These are phyloP conservation scores for Seladonia tumulorum DNA, from an alignment of 2,888 invertebrate species.

Conservation along the genomic window DNA sequence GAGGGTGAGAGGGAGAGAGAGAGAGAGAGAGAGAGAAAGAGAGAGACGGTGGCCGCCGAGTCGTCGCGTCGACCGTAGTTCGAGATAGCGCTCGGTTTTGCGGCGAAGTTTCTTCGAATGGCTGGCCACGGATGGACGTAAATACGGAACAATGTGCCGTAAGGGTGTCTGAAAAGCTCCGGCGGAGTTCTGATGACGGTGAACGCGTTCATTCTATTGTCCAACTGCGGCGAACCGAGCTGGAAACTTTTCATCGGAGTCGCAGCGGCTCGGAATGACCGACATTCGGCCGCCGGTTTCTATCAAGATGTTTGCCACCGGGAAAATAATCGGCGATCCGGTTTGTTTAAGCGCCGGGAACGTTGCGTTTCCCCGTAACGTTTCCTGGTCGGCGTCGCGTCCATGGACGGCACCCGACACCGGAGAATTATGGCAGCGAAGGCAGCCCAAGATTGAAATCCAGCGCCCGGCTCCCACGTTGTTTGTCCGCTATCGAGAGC, in stretches of 20 bases:
- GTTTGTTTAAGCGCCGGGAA: not conserved
- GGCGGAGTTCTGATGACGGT: slow-evolving; percentile 34
- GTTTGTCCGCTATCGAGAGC: slow-evolving; percentile 56
- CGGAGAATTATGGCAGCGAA: not conserved
- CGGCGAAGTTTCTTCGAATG: slow-evolving; percentile 13
- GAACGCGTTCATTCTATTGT: slow-evolving; percentile 16
- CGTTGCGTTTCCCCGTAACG: not conserved
- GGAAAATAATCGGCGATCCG: not conserved
- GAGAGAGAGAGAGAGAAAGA: not conserved
- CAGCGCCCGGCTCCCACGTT: slow-evolving; percentile 30
- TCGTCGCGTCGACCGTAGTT: not conserved
- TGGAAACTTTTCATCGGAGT: slow-evolving; percentile 30
- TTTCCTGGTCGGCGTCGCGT: not conserved
- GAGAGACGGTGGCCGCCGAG: not conserved
- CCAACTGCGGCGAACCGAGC: not conserved
- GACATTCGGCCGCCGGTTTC: slow-evolving; percentile 20
- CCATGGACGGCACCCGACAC: not conserved
- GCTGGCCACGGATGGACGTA: slow-evolving; percentile 23
- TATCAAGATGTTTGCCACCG: slow-evolving; percentile 11
- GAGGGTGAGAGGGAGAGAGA: not conserved
- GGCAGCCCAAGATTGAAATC: slow-evolving; percentile 43
- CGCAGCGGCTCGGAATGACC: slow-evolving; percentile 15
- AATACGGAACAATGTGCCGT: not conserved
- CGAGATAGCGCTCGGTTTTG: slow-evolving; percentile 1
- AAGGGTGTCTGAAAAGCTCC: slow-evolving; percentile 15